Base-by-base conservation (phyloP, 2,797 vertebrate species). In the Thunnus albacares region DNA sequence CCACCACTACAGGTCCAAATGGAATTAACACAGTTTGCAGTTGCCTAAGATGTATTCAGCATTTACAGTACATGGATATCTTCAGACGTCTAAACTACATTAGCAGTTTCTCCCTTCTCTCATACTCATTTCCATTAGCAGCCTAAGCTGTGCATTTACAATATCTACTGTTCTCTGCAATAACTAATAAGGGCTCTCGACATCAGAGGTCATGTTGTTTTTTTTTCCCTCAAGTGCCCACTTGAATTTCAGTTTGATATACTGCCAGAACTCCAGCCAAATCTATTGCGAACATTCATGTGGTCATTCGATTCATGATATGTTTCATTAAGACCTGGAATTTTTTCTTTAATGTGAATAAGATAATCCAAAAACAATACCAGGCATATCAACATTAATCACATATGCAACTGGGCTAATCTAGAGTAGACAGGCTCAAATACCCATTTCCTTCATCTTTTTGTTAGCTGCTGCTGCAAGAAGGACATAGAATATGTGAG, bases 21-120 rank as follows among this genome's bases (percentile, higher is more conserved):
- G 80, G 86, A 89, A 93, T 94, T 92, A 89, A 73, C 76, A 78
- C 58, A 78, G 71, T 83, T 81, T 83, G 69, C 57, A 66, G 80
- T 84, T 38, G 59, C 77, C 72, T 52, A 49, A 88, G 43, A 86
- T 67, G 59, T 61, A 76, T 80, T 84, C 77, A 56, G 75, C 47
- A 57, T 69, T 73, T 75, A 80, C 53, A 18, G 30, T 7, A 18
- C 66, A 70, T 55, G 52, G 60, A 78, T 69, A 59, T 86, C 70
- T 73, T 72, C 47, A 74, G 60, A 88, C 77, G 85, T 89, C 88
- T 70, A 55, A 81, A 81, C 58, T 71, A 69, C 76, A 72, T 85
- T 83, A 85, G 64, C 80, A 77, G 63, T 88, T 82, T 74, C 22
- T 72, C 55, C 73, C 62, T 57, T 67, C 68, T 53, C 66, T 66